Evolutionary conservation across 2,888 invertebrate genomes (phyloP), one percentile per base, ranked within the genome.

Genomic region (Drosophila imparisetae): DNA sequence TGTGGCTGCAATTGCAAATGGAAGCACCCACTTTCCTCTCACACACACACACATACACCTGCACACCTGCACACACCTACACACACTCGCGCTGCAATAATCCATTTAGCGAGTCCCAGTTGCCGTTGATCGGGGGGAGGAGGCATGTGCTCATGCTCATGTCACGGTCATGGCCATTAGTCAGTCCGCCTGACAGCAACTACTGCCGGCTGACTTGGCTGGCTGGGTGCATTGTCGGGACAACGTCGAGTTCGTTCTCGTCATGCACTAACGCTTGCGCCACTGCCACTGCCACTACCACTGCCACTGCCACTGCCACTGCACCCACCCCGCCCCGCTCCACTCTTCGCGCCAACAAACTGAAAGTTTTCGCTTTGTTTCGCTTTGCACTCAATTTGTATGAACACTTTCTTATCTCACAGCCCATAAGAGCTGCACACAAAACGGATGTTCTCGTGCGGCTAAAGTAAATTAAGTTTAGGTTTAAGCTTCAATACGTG

Each of bases 151-250:
- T 38, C 53, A 38, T 73, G 74, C 54, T 59, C 74, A 55, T 74
- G 69, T 54, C 68, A 60, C 40, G 68, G 68, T 60, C 68, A 68
- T 69, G 69, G 68, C 53, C 68, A 69, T 69, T 69, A 68, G 68
- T 32, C 52, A 24, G 34, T 27, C 42, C 27, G 55, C 32, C 62
- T 34, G 45, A 32, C 42, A 5, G 59, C 63, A 50, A 36, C 52
- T 38, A 50, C 50, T 57, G 36, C 21, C 24, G 54, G 50, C 45
- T 45, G 36, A 18, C 18, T 21, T 34, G 34, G 30, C 30, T 50
- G 52, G 52, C 30, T 32, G 34, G 18, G 29, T 67, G 54, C 59
- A 40, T 66, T 66, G 54, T 49, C 18, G 49, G 21, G 38, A 21
- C 21, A 15, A 5, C 18, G n/a, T 32, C 3, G 42, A 58, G 36